These are phyloP conservation scores for Cremastinae sp. DNA, from an alignment of 2,888 invertebrate species.

Conservation along the genomic window DNA sequence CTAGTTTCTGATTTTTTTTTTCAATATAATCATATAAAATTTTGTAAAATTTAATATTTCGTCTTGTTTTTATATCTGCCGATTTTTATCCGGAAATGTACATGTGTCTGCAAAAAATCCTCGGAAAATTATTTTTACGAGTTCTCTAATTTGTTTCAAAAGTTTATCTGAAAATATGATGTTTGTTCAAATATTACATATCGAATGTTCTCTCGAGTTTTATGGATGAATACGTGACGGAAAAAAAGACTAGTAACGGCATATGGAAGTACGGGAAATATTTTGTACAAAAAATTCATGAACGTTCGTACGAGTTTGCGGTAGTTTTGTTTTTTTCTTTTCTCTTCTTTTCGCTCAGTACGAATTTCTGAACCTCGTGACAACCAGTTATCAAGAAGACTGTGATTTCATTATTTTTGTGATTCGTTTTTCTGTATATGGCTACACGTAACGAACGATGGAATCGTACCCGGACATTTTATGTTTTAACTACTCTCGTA, in stretches of 20 bases:
- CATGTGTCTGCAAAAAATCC: constrained; percentile 21
- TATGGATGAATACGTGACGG: constrained; percentile 33
- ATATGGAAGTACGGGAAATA: constrained; percentile 48
- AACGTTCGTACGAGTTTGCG: constrained; percentile 6
- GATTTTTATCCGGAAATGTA: neutral
- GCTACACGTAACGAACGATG: constrained; percentile 46
- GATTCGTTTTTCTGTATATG: constrained; percentile 1
- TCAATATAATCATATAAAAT: constrained; percentile 8
- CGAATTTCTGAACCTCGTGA: constrained; percentile 47
- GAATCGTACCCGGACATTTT: constrained; percentile 47
- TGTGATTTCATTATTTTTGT: constrained; percentile 26
- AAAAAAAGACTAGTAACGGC: constrained; percentile 57
- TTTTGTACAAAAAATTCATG: constrained; percentile 39
- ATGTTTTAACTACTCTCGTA: constrained; percentile 20
- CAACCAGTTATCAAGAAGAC: constrained; percentile 44
- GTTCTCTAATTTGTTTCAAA: constrained; percentile 29
- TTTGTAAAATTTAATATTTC: neutral
- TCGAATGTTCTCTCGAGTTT: constrained; percentile 4
- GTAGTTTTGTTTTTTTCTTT: no score
- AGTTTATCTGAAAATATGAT: constrained; percentile 6
- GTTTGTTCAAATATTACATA: neutral
- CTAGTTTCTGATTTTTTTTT: constrained; percentile 19
- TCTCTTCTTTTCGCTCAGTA: constrained; percentile 2
- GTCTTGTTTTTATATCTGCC: neutral
- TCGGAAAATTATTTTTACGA: no score